These are phyloP conservation scores for Pluvialis apricaria DNA, from an alignment of 2,113 vertebrate genomes.

Conservation along the genomic window DNA sequence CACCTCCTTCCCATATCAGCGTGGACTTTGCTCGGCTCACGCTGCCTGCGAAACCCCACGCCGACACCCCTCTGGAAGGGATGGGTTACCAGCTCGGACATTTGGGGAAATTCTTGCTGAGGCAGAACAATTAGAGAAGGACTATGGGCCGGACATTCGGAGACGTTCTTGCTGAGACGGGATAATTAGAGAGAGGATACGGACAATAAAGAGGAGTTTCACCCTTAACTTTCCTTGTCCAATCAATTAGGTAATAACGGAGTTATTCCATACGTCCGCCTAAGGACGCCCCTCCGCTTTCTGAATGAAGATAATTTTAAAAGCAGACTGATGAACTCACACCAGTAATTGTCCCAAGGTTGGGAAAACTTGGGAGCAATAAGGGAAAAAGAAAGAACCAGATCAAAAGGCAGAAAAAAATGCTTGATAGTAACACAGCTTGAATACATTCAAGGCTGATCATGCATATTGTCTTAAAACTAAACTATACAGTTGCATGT, in stretches of 20 bases:
- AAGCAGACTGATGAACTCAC: not conserved
- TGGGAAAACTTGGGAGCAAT: not conserved
- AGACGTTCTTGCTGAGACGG: not conserved
- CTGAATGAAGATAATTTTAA: not conserved
- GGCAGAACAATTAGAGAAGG: not conserved
- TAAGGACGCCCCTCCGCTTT: not conserved
- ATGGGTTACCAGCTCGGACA: not conserved
- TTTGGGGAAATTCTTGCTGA: not conserved
- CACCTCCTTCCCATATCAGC: not conserved
- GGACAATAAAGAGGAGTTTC: not conserved
- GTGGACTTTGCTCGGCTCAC: not conserved
- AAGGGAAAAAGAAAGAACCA: not conserved
- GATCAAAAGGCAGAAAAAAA: not conserved
- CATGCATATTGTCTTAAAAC: not conserved
- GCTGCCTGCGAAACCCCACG: not conserved
- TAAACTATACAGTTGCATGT: rapidly evolving
- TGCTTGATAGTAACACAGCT: not conserved
- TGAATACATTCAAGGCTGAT: rapidly evolving
- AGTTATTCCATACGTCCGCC: not conserved
- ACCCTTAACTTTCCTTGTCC: not conserved
- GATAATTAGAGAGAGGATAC: not conserved
- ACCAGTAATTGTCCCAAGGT: not conserved
- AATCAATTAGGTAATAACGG: not conserved
- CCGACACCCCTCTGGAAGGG: not conserved
- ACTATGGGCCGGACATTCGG: rapidly evolving